Percentiles rank a stretch among this genome's conserved stretches.
Conservation (phyloP, 1,140 invertebrate genomes). For the Amyelois transitella region DNA sequence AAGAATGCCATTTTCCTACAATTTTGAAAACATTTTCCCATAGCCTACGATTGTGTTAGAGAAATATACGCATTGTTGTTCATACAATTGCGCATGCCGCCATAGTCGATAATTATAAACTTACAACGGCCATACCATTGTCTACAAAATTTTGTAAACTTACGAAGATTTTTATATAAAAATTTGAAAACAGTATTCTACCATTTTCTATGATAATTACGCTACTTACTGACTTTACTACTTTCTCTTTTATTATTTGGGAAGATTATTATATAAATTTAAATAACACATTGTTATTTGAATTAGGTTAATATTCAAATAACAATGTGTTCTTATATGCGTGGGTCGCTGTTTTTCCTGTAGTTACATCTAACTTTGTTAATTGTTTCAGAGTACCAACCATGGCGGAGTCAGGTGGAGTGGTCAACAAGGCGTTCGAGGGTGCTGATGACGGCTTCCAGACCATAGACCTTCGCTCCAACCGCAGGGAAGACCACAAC, state of each 20-base stretch:
- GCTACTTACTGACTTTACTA: too few relatives aligned
- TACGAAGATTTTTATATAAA: slow-evolving; percentile 14
- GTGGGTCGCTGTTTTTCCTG: too few relatives aligned
- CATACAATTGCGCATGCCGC: neutral
- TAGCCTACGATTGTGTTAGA: neutral
- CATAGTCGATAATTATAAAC: too few relatives aligned
- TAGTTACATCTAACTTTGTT: too few relatives aligned
- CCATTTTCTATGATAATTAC: too few relatives aligned
- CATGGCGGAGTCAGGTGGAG: slow-evolving; percentile 39
- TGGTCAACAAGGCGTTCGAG: slow-evolving; percentile 60
- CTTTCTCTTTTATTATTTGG: too few relatives aligned
- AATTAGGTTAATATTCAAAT: too few relatives aligned
- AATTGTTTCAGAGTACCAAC: slow-evolving; percentile 1
- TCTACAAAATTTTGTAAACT: neutral
- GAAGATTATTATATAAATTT: too few relatives aligned
- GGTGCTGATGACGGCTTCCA: slow-evolving; percentile 60
- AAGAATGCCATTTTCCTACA: neutral
- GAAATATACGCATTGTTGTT: neutral
- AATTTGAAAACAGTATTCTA: slow-evolving; percentile 21
- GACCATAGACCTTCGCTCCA: slow-evolving; percentile 52
- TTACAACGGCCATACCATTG: neutral
- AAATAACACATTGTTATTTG: too few relatives aligned
- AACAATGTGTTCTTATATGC: too few relatives aligned
- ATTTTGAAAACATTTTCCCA: neutral
- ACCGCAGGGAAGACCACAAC: slow-evolving; percentile 22